These are phyloP conservation scores for Muscicapa comitata DNA, from an alignment of 2,797 vertebrate genomes.

Conservation along the genomic window DNA sequence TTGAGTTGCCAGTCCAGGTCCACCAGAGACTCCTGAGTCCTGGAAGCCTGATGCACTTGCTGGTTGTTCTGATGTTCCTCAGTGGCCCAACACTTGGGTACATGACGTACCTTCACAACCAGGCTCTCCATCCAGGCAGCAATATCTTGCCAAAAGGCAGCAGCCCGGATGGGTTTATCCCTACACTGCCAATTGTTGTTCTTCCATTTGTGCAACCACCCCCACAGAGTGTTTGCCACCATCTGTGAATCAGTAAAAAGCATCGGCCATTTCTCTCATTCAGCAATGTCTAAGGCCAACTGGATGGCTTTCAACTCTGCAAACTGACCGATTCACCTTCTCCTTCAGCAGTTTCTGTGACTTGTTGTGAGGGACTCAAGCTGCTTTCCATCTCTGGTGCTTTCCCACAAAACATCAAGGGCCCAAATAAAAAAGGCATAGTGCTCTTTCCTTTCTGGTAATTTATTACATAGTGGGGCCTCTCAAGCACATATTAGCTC, in stretches of 20 bases:
- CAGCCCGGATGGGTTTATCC: not conserved
- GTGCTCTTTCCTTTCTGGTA: not conserved
- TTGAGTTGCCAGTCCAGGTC: not conserved
- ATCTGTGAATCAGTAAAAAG: not conserved
- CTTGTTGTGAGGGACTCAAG: not conserved
- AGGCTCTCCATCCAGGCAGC: not conserved
- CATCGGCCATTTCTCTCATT: rapidly evolving
- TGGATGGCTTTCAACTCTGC: not conserved
- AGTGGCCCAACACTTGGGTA: rapidly evolving
- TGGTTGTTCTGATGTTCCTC: not conserved
- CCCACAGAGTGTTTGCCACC: not conserved
- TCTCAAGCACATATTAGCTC: not conserved
- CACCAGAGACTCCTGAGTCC: not conserved
- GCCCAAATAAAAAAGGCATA: not conserved
- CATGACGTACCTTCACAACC: rapidly evolving
- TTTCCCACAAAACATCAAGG: not conserved
- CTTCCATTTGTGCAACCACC: not conserved
- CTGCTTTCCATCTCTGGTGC: not conserved
- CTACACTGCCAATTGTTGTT: not conserved
- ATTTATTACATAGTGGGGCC: not conserved
- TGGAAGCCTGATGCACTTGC: not conserved
- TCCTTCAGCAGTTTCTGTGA: not conserved
- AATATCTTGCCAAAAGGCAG: no score
- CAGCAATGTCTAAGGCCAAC: not conserved
- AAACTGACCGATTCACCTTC: not conserved